Conservation (phyloP, 2,113 vertebrate genomes). For the Chroicocephalus ridibundus region DNA sequence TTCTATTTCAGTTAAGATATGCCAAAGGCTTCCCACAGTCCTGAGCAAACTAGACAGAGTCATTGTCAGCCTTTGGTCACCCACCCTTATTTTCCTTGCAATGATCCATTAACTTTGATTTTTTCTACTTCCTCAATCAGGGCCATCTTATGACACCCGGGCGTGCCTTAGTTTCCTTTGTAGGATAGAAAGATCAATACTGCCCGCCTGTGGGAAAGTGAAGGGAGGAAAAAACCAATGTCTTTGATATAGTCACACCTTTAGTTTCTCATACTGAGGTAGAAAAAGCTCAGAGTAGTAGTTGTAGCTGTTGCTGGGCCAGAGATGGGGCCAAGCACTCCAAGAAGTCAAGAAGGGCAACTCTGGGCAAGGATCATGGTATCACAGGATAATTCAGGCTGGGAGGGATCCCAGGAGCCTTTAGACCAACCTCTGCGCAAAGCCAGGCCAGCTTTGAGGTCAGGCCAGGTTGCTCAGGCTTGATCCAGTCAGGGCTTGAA, state of each 20-base stretch:
- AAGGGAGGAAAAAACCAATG: not conserved
- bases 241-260: not conserved
- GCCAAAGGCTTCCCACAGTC: not conserved
- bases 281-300: not conserved
- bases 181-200: not conserved
- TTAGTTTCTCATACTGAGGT: not conserved
- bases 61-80: not conserved
- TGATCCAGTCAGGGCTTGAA: not conserved
- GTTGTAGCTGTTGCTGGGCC: not conserved
- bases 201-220: not conserved
- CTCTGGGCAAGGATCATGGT: not conserved
- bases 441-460: not conserved
- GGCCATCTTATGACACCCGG: not conserved
- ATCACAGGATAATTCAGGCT: not conserved
- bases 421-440: not conserved
- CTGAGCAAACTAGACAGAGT: not conserved
- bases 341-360: not conserved
- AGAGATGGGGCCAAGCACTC: not conserved
- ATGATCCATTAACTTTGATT: not conserved
- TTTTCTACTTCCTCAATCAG: not conserved
- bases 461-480: not conserved
- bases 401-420: not conserved
- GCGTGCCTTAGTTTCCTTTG: not conserved
- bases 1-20: not conserved
- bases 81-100: not conserved